phyloP scores from a whole-genome alignment of 2,113 vertebrate genomes.

The Aptenodytes forsteri region DNA sequence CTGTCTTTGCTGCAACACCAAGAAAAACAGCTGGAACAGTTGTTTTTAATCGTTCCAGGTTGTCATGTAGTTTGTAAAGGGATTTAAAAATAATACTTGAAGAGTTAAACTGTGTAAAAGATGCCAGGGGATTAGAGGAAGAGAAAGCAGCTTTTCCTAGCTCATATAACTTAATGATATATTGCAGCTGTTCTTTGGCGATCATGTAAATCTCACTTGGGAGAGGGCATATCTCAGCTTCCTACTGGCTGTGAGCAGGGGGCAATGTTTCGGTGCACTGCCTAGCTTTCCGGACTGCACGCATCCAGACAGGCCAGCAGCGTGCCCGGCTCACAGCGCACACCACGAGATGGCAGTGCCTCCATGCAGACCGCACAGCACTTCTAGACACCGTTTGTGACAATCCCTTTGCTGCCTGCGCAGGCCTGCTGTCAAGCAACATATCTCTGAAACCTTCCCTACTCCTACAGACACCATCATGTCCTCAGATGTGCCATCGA shows the following conservation, averaged over 20 bases:
- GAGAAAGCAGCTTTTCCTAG: neutral
- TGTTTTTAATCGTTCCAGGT: neutral
- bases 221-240: neutral
- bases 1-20: neutral
- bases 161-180: neutral
- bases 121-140: neutral
- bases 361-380: fast-evolving
- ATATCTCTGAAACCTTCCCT: fast-evolving
- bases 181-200: neutral
- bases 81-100: neutral
- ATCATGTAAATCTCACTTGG: fast-evolving
- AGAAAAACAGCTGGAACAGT: neutral
- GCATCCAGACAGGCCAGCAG: neutral
- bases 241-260: neutral
- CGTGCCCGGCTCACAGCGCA: fast-evolving
- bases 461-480: fast-evolving
- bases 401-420: fast-evolving
- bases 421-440: neutral
- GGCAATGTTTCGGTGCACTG: fast-evolving
- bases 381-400: fast-evolving
- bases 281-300: fast-evolving
- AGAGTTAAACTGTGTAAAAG: neutral
- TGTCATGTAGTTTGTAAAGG: neutral
- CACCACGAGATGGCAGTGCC: constrained; percentile 36
- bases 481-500: neutral